phyloP scores from a whole-genome alignment of 2,113 vertebrate species.

The Lanius collurio region DNA sequence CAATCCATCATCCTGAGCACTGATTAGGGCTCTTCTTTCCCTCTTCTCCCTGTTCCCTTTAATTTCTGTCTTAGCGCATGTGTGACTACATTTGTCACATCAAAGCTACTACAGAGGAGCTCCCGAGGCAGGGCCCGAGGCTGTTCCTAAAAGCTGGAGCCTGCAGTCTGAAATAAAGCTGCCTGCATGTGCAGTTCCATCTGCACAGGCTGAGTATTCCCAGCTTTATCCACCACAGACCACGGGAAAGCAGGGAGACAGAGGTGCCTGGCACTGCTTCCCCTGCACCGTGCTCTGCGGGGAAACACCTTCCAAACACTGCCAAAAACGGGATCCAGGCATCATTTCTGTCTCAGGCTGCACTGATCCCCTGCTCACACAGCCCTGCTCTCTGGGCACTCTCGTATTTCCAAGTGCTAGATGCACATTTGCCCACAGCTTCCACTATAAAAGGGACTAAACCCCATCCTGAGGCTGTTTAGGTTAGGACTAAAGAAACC shows the following conservation, averaged over 20 bases:
- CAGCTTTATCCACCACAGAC: not conserved
- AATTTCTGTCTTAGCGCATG: not conserved
- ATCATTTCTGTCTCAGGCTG: not conserved
- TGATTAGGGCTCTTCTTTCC: rapidly evolving
- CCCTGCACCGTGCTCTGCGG: not conserved
- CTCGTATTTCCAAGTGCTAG: rapidly evolving
- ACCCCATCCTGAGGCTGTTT: not conserved
- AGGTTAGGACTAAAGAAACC: not conserved
- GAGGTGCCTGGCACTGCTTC: not conserved
- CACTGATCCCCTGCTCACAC: not conserved
- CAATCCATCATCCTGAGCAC: not conserved
- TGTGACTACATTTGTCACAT: not conserved
- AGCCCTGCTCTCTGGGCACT: not conserved
- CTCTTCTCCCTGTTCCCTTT: not conserved
- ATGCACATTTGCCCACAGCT: not conserved
- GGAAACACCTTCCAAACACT: not conserved
- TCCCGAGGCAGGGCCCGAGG: constrained; percentile 3
- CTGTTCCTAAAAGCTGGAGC: not conserved
- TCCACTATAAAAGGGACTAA: not conserved
- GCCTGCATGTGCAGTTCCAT: not conserved
- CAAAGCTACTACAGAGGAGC: not conserved
- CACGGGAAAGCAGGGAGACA: not conserved
- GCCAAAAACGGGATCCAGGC: not conserved
- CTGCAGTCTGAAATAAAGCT: not conserved
- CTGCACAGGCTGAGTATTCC: not conserved